Base-by-base conservation (phyloP, 2,797 vertebrate species). In the Macropus fuliginosus region DNA sequence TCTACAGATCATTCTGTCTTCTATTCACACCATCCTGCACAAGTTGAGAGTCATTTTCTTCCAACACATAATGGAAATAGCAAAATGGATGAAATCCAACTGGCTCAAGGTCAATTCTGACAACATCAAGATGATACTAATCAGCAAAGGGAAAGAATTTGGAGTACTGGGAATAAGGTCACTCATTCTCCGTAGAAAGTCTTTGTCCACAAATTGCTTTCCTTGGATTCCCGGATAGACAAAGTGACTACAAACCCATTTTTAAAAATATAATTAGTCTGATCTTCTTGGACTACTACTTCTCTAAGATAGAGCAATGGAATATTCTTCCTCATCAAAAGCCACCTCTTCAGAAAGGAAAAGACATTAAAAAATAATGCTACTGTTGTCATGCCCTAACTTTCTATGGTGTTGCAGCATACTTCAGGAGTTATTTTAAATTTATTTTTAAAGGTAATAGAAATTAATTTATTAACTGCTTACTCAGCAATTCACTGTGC, bases 371-470 rank as follows among this genome's bases (percentile, higher is more conserved):
- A 59, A 66, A 87, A 92, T 96, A 90, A 91, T 93, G 55, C 54
- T 54, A 10, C 46, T 57, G 18, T 34, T 31, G 0, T 54, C 93
- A 55, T 62, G 18, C 28, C 29, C 81, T 52, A 18, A 93, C 93
- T 96, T 96, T 62, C 90, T 94, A 8, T 34, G 92, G 91, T 21
- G 34, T 94, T 91, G 16, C 52, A 91, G 59, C 91, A 54, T 87
- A 0, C 91, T 34, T 93, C 59, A 92, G 93, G 94, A 57, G 24
- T 31, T 62, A 54, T 31, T 28, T 91, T 50, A 8, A 50, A 11
- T 89, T 92, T 95, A 46, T 46, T 29, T 57, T 97, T 46, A 14
- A 66, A 66, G 93, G 94, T 54, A 57, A 21, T 81, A 57, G 90
- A 91, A 91, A 56, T 34, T 18, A 74, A 95, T 46, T 50, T 81